Conservation (phyloP, 2,113 vertebrate species). For the Acrocephalus arundinaceus region DNA sequence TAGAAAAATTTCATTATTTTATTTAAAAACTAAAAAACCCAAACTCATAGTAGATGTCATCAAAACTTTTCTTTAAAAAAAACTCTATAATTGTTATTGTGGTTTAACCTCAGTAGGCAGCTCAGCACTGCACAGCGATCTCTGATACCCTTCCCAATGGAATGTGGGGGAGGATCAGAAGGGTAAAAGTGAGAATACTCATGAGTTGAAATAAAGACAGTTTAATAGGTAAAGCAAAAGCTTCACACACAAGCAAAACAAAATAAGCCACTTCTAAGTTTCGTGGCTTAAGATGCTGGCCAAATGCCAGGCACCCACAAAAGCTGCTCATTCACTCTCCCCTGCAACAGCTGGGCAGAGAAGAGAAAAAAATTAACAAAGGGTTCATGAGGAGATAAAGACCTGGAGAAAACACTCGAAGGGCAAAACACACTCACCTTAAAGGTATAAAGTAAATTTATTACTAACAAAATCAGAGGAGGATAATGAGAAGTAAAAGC, state of each 20-base stretch:
- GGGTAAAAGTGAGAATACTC: neutral
- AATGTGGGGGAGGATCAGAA: neutral
- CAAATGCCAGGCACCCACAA: neutral
- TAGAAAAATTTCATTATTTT: neutral
- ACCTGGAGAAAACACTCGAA: neutral
- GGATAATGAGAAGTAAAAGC: neutral
- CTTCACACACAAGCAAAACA: neutral
- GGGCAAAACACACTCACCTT: neutral
- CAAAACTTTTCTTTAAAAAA: neutral
- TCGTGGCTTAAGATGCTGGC: neutral
- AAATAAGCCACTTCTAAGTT: neutral
- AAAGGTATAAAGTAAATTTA: neutral
- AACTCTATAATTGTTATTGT: neutral
- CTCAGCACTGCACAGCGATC: neutral
- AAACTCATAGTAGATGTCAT: neutral
- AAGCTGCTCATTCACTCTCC: neutral
- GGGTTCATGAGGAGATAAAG: neutral
- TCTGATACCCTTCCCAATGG: neutral
- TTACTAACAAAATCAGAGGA: neutral
- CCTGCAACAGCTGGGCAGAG: neutral
- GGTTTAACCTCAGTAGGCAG: neutral
- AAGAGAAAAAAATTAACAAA: neutral
- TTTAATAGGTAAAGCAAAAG: neutral
- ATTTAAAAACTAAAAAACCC: neutral
- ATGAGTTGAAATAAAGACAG: accelerated